Conservation (phyloP, 1,140 invertebrate species). For the Doryteuthis pealeii region DNA sequence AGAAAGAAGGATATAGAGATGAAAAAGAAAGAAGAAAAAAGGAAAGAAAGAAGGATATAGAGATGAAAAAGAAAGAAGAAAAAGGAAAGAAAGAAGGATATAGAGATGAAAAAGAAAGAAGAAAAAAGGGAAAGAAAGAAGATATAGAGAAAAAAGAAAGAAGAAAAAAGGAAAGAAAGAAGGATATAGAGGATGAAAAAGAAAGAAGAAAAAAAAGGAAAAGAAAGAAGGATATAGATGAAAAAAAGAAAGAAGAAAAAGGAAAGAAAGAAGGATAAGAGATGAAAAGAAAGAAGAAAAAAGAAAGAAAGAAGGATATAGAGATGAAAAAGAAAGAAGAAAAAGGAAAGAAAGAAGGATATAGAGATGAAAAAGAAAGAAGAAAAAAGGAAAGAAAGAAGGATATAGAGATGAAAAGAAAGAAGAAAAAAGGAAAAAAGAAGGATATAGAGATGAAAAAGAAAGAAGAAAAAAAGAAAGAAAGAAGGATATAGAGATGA, state of each 20-base stretch:
- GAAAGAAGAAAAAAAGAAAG: too few relatives aligned
- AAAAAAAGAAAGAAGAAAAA: neutral
- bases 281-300: neutral
- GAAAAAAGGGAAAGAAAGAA: neutral
- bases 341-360: neutral
- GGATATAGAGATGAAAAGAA: neutral
- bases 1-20: neutral
- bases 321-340: neutral
- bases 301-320: neutral
- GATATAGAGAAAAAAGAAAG: neutral
- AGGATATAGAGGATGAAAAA: neutral
- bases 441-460: too few relatives aligned
- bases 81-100: too few relatives aligned
- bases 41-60: too few relatives aligned
- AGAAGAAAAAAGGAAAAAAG: neutral
- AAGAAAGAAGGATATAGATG: neutral
- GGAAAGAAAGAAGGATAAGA: neutral
- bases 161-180: neutral
- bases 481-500: neutral
- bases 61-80: neutral
- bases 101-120: neutral
- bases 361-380: neutral
- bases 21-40: neutral
- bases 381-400: neutral
- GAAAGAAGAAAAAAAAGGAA: neutral